phyloP scores from a whole-genome alignment of 2,888 invertebrate genomes.

The Drosophila prolongata region DNA sequence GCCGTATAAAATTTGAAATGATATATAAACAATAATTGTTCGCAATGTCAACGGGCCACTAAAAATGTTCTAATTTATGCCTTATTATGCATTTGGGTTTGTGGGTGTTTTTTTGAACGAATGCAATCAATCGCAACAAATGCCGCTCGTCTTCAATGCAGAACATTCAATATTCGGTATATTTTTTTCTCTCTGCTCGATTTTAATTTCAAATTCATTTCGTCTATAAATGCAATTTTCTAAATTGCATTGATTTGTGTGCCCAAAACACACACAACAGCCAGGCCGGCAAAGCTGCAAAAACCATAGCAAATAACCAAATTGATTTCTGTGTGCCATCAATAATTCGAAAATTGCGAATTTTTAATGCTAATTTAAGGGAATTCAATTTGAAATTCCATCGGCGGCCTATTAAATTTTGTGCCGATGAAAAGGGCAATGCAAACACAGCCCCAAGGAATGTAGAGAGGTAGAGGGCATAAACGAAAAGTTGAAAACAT shows the following conservation, averaged over 20 bases:
- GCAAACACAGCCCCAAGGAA: slow-evolving; percentile 26
- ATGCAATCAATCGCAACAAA: slow-evolving; percentile 36
- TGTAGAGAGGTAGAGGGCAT: not conserved
- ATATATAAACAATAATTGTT: slow-evolving; percentile 41
- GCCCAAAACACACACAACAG: slow-evolving; percentile 19
- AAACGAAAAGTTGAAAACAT: slow-evolving; percentile 49
- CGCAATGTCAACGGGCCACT: slow-evolving; percentile 16
- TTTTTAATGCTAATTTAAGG: slow-evolving; percentile 65
- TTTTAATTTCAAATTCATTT: slow-evolving; percentile 61
- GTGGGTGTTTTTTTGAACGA: slow-evolving; percentile 7
- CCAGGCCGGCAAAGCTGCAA: slow-evolving; percentile 24
- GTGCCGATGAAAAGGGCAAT: slow-evolving; percentile 52
- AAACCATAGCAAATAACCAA: slow-evolving; percentile 50
- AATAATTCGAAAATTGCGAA: slow-evolving; percentile 46
- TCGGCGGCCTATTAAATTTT: slow-evolving; percentile 44
- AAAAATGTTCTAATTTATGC: slow-evolving; percentile 51
- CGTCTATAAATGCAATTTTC: slow-evolving; percentile 63
- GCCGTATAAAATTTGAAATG: slow-evolving; percentile 16
- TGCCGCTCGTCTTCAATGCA: slow-evolving; percentile 15
- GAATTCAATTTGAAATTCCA: slow-evolving; percentile 64
- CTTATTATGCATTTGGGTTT: slow-evolving; percentile 33
- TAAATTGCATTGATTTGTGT: slow-evolving; percentile 69
- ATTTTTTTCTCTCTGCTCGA: slow-evolving; percentile 23
- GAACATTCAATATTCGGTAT: slow-evolving; percentile 33
- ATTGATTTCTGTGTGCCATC: slow-evolving; percentile 51